Evolutionary conservation across 2,888 invertebrate species (phyloP).

Genomic region (Agrochola lota): DNA sequence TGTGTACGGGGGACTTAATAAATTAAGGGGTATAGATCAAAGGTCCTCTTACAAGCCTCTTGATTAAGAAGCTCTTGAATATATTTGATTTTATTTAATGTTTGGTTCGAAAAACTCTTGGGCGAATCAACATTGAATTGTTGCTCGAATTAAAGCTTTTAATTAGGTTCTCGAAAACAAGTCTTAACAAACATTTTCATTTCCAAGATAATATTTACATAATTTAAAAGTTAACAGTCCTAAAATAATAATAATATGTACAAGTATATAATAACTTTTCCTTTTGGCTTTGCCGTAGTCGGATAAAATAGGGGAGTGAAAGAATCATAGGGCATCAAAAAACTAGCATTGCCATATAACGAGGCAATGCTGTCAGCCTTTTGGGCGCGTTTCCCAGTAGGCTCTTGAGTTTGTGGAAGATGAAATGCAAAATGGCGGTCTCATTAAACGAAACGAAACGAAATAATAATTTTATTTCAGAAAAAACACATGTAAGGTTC

Average conservation of each 20-base stretch:
- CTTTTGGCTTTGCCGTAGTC: too few species aligned
- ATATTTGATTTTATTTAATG: constrained; percentile 16
- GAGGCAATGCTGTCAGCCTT: neutral
- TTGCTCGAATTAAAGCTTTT: neutral
- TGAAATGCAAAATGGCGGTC: constrained; percentile 1
- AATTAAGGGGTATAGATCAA: constrained; percentile 55
- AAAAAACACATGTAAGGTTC: too few species aligned
- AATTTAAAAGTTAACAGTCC: too few species aligned
- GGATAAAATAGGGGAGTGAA: too few species aligned
- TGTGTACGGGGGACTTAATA: constrained; percentile 42
- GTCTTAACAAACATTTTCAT: neutral
- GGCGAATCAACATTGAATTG: neutral
- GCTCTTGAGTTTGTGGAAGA: constrained; percentile 8
- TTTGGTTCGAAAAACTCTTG: neutral
- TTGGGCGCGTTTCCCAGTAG: constrained; percentile 3
- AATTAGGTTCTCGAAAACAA: constrained; percentile 12
- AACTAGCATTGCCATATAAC: neutral
- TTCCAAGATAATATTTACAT: neutral
- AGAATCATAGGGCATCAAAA: neutral
- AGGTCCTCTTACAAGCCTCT: constrained; percentile 8
- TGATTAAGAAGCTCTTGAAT: constrained; percentile 9
- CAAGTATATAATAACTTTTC: too few species aligned
- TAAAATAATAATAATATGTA: too few species aligned
- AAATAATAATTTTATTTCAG: too few species aligned
- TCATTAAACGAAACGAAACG: too few species aligned